These are phyloP conservation scores for Sardina pilchardus DNA, from an alignment of 2,113 vertebrate species.

Conservation along the genomic window DNA sequence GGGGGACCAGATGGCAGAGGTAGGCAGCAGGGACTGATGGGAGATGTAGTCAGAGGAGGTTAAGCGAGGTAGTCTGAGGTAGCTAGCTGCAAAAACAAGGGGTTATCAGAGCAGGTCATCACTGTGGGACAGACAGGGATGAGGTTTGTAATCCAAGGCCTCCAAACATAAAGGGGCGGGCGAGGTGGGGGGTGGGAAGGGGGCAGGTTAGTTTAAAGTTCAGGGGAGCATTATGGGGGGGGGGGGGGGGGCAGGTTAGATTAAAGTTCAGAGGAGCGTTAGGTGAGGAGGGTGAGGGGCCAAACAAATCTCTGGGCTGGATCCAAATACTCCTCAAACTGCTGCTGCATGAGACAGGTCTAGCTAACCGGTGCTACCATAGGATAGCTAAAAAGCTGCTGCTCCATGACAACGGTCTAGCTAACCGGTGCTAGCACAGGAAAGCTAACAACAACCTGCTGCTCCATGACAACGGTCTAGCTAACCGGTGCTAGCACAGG, in stretches of 20 bases:
- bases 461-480: neutral
- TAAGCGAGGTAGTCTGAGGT: neutral
- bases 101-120: neutral
- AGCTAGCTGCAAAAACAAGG: neutral
- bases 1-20: neutral
- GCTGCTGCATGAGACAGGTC: neutral
- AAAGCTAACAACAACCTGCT: neutral
- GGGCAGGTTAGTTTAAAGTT: neutral
- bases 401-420: neutral
- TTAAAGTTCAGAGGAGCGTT: neutral
- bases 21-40: neutral
- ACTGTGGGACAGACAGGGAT: neutral
- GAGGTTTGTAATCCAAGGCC: neutral
- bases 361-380: too few relatives aligned
- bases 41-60: neutral
- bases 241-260: neutral
- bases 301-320: neutral
- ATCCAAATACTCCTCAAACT: neutral
- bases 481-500: too few relatives aligned
- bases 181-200: neutral
- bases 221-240: neutral
- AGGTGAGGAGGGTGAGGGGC: neutral
- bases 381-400: neutral
- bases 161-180: neutral
- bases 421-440: too few relatives aligned